Percentiles rank a stretch among this genome's conserved stretches.
These are phyloP conservation scores for Beaufortia kweichowensis DNA, from an alignment of 2,113 vertebrate species.

Conservation along the genomic window DNA sequence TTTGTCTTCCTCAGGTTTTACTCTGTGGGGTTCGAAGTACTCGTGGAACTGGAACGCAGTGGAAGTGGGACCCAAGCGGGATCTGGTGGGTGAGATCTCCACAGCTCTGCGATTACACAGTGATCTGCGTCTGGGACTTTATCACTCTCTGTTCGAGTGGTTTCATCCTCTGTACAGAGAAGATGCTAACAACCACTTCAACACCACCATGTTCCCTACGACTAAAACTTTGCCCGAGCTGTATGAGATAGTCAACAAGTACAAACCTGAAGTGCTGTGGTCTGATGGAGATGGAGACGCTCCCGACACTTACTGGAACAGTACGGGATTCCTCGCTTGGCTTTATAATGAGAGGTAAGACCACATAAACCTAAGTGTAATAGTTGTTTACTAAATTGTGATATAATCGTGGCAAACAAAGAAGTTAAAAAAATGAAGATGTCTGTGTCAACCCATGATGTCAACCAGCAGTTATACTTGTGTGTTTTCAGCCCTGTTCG, in stretches of 20 bases:
- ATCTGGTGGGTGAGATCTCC: constrained; percentile 84
- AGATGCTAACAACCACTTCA: constrained; percentile 77
- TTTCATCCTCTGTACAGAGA: constrained; percentile 86
- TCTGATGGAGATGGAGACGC: constrained; percentile 90
- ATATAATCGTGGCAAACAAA: too few species aligned
- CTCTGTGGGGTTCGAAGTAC: constrained; percentile 89
- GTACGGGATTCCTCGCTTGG: constrained; percentile 94
- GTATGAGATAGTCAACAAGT: constrained; percentile 83
- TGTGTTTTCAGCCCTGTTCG: constrained; percentile 81
- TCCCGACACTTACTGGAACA: constrained; percentile 91
- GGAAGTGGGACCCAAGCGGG: constrained; percentile 83
- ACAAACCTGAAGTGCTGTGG: constrained; percentile 91
- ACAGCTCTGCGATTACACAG: constrained; percentile 75
- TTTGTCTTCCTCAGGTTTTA: constrained; percentile 79
- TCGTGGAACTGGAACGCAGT: constrained; percentile 97
- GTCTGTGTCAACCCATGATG: not conserved
- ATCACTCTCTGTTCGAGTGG: constrained; percentile 97
- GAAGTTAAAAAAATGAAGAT: not conserved
- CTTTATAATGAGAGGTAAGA: constrained; percentile 94
- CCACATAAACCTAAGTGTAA: not conserved
- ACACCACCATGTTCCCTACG: constrained; percentile 78
- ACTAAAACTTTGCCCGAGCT: constrained; percentile 88
- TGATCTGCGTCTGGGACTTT: constrained; percentile 85
- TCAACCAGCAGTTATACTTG: not conserved
- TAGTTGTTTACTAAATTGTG: too few species aligned